Base-by-base conservation (phyloP, 2,888 invertebrate genomes). In the Eumerus sabulonum region DNA sequence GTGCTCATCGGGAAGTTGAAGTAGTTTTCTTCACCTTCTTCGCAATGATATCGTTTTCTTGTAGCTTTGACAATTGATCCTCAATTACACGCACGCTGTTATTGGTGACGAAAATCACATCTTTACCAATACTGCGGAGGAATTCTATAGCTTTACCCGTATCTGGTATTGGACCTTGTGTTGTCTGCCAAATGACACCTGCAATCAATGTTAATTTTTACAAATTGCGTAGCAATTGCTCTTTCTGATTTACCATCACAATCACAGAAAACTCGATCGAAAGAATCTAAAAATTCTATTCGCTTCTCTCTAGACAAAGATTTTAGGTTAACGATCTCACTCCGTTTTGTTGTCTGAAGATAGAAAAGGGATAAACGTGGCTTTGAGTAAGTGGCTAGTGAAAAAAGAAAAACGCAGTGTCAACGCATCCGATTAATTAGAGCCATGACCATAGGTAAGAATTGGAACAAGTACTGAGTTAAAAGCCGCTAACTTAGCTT, bases 191-290 rank as follows among this genome's bases (percentile, higher is more conserved):
- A 44, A 91, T 82, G 1, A 91, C 91, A 67, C 91, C 91, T 91
- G 18, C 0, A 14, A 35, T 40, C 16, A 11, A 0, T 11, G 3
- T 40, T 40, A 5, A 7, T 40, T 40, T 40, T 40, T n/a, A 2
- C 40, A 0, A 11, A 19, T 44, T 1, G 1, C n/a, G n/a, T n/a
- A n/a, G n/a, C n/a, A n/a, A n/a, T n/a, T n/a, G n/a, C n/a, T n/a
- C n/a, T 53, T 0, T 45, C 11, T 9, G 53, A 17, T 85, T 85
- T 86, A 91, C 92, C 92, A 87, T 92, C 92, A 83, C 92, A 92
- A 85, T 92, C 92, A 77, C 91, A 91, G 74, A 92, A 87, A 50
- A 92, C 90, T 47, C 89, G 89, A 83, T 92, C 92, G 72, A 92
- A 90, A 1, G 90, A 90, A 70, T 90, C 83, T 1, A 92, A 66